Evolutionary conservation across 2,888 invertebrate species (phyloP).

Genomic region (Phalera bucephala): DNA sequence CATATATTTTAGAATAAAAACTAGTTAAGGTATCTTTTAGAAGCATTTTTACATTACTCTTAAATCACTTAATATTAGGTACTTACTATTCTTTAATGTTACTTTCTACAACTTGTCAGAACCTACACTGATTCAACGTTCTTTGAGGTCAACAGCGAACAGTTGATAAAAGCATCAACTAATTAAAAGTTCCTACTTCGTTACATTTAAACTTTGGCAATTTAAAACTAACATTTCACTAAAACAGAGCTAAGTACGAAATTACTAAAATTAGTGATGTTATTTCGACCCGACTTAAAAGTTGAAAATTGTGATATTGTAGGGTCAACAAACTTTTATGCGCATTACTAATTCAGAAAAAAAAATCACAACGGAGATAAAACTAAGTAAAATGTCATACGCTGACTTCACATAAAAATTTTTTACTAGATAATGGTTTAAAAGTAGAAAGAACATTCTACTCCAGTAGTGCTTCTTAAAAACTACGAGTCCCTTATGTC

Average conservation of each 20-base stretch:
- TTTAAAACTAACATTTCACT: slow-evolving; percentile 9
- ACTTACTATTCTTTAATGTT: too few species aligned
- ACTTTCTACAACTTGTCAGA: slow-evolving; percentile 8
- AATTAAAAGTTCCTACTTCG: slow-evolving; percentile 27
- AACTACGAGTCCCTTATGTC: too few species aligned
- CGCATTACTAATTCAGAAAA: too few species aligned
- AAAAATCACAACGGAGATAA: slow-evolving; percentile 22
- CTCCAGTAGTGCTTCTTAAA: too few species aligned
- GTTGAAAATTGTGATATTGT: slow-evolving; percentile 37
- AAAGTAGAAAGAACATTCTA: too few species aligned
- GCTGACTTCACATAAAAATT: too few species aligned
- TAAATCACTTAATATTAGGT: too few species aligned
- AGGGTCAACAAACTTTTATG: slow-evolving; percentile 42
- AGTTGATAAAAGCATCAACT: slow-evolving; percentile 22
- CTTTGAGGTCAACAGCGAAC: slow-evolving; percentile 16
- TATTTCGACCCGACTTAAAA: slow-evolving; percentile 18
- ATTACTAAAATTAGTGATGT: slow-evolving; percentile 7
- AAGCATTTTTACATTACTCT: too few species aligned
- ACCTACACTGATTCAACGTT: slow-evolving; percentile 23
- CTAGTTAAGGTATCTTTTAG: too few species aligned
- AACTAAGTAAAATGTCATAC: slow-evolving; percentile 12
- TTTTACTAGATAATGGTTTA: too few species aligned
- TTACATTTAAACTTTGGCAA: slow-evolving; percentile 18
- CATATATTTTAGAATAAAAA: too few species aligned
- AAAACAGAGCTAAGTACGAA: not conserved